Conservation (phyloP, 2,797 vertebrate species). For the Odontamblyopus lacepedii region DNA sequence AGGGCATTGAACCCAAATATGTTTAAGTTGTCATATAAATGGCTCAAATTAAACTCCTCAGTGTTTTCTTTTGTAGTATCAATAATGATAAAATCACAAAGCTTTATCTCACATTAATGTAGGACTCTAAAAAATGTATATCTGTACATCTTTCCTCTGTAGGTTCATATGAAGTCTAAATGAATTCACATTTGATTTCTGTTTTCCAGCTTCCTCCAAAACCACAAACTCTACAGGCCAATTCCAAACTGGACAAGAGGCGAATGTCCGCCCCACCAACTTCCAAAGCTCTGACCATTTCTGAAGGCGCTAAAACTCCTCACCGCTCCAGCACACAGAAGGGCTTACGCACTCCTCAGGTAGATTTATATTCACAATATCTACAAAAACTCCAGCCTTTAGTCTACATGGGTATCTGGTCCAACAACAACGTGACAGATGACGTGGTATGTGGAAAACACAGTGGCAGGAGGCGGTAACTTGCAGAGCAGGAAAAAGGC, state of each 20-base stretch:
- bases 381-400: neutral
- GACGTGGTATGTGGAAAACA: constrained; percentile 22
- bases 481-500: constrained; percentile 58
- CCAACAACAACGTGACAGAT: constrained; percentile 2
- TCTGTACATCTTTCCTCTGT: too few relatives aligned
- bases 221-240: constrained; percentile 76
- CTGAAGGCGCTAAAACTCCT: constrained; percentile 50
- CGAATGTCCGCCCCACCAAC: constrained; percentile 20
- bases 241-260: constrained; percentile 62
- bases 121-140: neutral
- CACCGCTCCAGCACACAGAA: constrained; percentile 53
- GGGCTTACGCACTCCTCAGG: constrained; percentile 62
- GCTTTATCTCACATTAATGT: neutral
- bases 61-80: neutral
- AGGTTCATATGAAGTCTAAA: neutral
- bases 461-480: constrained; percentile 26
- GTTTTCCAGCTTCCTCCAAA: constrained; percentile 83
- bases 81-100: neutral
- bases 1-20: too few relatives aligned
- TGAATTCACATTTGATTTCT: constrained; percentile 10
- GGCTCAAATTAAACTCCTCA: neutral
- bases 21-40: too few relatives aligned
- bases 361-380: constrained; percentile 28
- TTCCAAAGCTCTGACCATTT: constrained; percentile 36
- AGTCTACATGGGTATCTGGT: constrained; percentile 4